Conservation (phyloP, 2,113 vertebrate genomes). For the Natator depressus region DNA sequence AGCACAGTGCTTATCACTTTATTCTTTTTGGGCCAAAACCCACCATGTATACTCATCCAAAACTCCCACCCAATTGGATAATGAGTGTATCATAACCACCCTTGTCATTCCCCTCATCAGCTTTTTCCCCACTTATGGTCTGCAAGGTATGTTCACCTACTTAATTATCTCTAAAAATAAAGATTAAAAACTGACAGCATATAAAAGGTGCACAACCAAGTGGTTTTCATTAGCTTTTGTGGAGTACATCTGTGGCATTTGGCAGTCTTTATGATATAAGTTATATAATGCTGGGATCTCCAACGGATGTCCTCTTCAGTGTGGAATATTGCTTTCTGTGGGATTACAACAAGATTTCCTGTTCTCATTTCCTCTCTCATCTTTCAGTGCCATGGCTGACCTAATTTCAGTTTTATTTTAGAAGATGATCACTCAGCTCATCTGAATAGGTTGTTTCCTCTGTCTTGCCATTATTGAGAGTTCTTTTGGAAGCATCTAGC, state of each 20-base stretch:
- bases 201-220: slow-evolving; percentile 21
- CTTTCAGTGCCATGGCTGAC: neutral
- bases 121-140: slow-evolving; percentile 17
- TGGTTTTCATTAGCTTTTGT: slow-evolving; percentile 38
- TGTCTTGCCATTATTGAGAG: neutral
- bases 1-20: neutral
- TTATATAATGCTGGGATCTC: slow-evolving; percentile 19
- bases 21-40: neutral
- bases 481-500: neutral
- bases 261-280: slow-evolving; percentile 15
- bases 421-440: neutral
- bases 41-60: neutral
- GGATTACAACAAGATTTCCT: neutral
- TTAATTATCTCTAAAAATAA: slow-evolving; percentile 62
- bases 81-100: neutral
- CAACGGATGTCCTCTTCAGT: slow-evolving; percentile 8
- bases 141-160: slow-evolving; percentile 61
- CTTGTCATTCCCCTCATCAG: neutral
- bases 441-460: neutral
- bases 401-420: neutral
- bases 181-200: slow-evolving; percentile 57
- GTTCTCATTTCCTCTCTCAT: neutral
- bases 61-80: accelerated
- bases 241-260: slow-evolving; percentile 49
- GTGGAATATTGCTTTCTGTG: neutral